phyloP scores from a whole-genome alignment of 2,888 invertebrate genomes.

The Agonopterix arenella region DNA sequence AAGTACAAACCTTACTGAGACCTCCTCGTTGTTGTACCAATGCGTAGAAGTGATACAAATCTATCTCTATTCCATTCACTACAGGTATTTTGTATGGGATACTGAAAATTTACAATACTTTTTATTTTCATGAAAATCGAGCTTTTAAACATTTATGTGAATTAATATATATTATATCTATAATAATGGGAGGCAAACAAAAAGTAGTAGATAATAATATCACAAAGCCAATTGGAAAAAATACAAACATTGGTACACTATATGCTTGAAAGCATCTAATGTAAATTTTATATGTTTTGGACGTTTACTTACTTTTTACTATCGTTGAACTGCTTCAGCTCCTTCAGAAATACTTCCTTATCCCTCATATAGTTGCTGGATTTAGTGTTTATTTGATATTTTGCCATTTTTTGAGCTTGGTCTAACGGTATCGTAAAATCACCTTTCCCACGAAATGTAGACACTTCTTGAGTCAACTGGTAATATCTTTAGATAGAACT shows the following conservation, averaged over 20 bases:
- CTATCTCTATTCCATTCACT: constrained; percentile 93
- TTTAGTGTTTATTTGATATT: constrained; percentile 68
- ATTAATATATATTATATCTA: too few relatives aligned
- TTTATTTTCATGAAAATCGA: background rate
- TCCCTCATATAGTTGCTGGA: constrained; percentile 86
- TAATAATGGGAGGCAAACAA: too few relatives aligned
- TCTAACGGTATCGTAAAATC: background rate
- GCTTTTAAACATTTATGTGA: too few relatives aligned
- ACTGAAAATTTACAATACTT: constrained; percentile 73
- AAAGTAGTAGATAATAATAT: background rate
- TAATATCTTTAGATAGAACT: too few relatives aligned
- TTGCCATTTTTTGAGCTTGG: constrained; percentile 51
- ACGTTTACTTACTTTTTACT: constrained; percentile 87
- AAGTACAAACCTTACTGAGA: constrained; percentile 90
- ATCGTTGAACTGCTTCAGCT: constrained; percentile 93
- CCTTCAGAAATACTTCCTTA: constrained; percentile 87
- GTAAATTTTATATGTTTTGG: background rate
- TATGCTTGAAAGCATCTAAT: background rate
- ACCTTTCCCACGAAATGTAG: background rate
- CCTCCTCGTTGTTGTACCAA: constrained; percentile 95
- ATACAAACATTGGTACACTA: background rate
- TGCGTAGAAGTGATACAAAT: constrained; percentile 93
- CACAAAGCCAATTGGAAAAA: background rate
- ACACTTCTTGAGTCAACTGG: too few relatives aligned
- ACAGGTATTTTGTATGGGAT: constrained; percentile 79